Evolutionary conservation across 2,797 vertebrate genomes (phyloP).

Genomic region (Phalanger gymnotis): DNA sequence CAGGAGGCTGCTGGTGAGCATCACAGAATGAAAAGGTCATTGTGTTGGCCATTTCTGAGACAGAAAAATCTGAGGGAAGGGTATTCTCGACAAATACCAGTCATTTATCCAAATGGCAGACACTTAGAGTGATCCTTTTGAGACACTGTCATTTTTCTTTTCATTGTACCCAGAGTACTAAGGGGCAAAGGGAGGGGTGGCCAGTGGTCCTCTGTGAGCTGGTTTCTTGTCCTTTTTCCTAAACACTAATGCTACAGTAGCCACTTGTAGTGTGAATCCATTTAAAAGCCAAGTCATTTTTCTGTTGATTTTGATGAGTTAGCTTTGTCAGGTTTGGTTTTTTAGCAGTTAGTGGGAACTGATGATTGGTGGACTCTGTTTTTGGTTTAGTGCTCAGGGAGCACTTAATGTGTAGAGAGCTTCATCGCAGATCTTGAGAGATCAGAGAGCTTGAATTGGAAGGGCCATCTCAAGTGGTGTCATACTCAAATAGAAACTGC

Average conservation of each 20-base stretch:
- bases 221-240: background rate
- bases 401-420: background rate
- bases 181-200: background rate
- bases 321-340: slow-evolving; percentile 9
- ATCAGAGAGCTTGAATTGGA: background rate
- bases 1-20: background rate
- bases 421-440: background rate
- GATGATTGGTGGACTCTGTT: background rate
- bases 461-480: background rate
- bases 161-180: background rate
- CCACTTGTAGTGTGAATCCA: background rate
- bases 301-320: background rate
- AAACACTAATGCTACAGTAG: background rate
- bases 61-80: background rate
- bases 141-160: background rate
- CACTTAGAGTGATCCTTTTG: background rate
- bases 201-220: background rate
- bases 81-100: background rate
- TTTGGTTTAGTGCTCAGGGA: background rate
- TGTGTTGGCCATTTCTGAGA: background rate
- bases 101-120: background rate
- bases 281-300: background rate
- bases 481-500: background rate
- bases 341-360: background rate
- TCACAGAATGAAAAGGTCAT: background rate